These are phyloP conservation scores for Drosophila paucipuncta DNA, from an alignment of 2,888 invertebrate species.

Conservation along the genomic window DNA sequence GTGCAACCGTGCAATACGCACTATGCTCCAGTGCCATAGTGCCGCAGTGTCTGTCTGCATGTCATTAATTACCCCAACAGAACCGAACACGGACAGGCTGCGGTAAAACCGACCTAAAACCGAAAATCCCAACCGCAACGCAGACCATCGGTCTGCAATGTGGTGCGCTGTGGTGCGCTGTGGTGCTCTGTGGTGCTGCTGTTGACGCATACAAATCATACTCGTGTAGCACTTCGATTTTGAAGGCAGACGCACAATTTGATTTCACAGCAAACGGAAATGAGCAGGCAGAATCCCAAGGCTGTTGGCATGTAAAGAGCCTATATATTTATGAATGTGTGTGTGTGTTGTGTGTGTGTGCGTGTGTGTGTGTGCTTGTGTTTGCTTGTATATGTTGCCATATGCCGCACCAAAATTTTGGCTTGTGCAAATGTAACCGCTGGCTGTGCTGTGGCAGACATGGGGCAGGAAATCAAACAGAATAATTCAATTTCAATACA, in stretches of 20 bases:
- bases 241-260: slow-evolving; percentile 44
- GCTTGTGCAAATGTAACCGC: slow-evolving; percentile 60
- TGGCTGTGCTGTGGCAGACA: slow-evolving; percentile 42
- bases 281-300: slow-evolving; percentile 61
- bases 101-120: slow-evolving; percentile 60
- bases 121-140: slow-evolving; percentile 57
- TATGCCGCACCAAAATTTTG: slow-evolving; percentile 68
- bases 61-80: slow-evolving; percentile 67
- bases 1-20: slow-evolving; percentile 12
- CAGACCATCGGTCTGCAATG: slow-evolving; percentile 36
- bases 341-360: background rate
- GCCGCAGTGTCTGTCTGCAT: slow-evolving; percentile 39
- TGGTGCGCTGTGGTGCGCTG: slow-evolving; percentile 1
- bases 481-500: slow-evolving; percentile 82
- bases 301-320: slow-evolving; percentile 48
- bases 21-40: slow-evolving; percentile 7
- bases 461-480: slow-evolving; percentile 79
- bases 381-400: slow-evolving; percentile 38
- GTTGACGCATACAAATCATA: slow-evolving; percentile 46
- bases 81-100: slow-evolving; percentile 10
- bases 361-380: slow-evolving; percentile 14
- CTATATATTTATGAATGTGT: slow-evolving; percentile 10
- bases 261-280: slow-evolving; percentile 60
- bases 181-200: slow-evolving; percentile 6
- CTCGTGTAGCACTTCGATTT: slow-evolving; percentile 62